phyloP scores from a whole-genome alignment of 2,113 vertebrate genomes.

The Ctenomys sociabilis region DNA sequence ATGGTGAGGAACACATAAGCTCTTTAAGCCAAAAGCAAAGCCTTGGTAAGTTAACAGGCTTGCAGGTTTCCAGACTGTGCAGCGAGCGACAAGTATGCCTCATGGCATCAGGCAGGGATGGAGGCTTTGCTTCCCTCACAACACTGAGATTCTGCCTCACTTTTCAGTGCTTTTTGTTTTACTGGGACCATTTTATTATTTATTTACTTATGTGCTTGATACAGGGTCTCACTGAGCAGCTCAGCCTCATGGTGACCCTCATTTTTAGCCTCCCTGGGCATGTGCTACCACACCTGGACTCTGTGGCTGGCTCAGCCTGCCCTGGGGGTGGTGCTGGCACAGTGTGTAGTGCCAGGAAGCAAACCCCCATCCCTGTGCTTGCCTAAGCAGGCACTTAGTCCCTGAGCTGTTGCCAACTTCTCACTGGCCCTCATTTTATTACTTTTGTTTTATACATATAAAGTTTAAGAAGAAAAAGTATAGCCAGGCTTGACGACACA shows the following conservation, averaged over 20 bases:
- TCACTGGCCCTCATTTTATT: not conserved
- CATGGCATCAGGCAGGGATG: too few relatives aligned
- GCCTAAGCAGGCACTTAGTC: too few relatives aligned
- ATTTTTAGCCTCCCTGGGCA: too few relatives aligned
- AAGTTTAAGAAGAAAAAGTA: not conserved
- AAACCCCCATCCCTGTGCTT: too few relatives aligned
- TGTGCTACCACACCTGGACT: too few relatives aligned
- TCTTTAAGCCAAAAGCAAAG: not conserved
- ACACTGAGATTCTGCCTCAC: not conserved
- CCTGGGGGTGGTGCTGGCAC: too few relatives aligned
- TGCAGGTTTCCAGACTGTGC: rapidly evolving
- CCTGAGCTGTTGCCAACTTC: too few relatives aligned
- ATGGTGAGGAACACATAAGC: not conserved
- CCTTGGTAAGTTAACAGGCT: not conserved
- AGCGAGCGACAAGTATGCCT: not conserved
- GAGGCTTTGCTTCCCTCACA: not conserved
- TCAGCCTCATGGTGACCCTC: too few relatives aligned
- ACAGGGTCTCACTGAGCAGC: too few relatives aligned
- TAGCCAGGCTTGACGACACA: not conserved
- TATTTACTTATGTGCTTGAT: too few relatives aligned
- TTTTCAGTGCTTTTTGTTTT: not conserved
- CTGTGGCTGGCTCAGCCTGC: too few relatives aligned
- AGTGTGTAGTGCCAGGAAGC: too few relatives aligned
- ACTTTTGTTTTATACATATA: not conserved
- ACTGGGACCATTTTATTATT: not conserved